A percentile compares a stretch with the other conserved stretches of the same genome.
phyloP scores from a whole-genome alignment of 2,113 vertebrate species.

The Lepus timidus region DNA sequence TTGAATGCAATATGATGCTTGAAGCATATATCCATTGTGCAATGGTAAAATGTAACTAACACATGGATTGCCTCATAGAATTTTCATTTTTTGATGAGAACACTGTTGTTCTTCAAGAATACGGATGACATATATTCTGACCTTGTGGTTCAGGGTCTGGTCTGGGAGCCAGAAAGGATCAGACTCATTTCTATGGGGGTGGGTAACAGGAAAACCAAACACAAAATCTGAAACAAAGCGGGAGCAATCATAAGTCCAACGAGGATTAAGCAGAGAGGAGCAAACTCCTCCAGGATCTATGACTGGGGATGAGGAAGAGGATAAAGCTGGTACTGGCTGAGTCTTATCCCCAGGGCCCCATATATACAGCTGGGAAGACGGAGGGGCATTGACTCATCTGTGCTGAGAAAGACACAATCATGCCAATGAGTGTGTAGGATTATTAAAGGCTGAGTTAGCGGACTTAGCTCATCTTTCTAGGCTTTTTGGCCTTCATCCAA shows the following conservation, averaged over 20 bases:
- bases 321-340: neutral
- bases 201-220: neutral
- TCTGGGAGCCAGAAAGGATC: neutral
- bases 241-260: neutral
- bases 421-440: neutral
- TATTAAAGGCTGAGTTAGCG: neutral
- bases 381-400: neutral
- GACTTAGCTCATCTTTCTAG: neutral
- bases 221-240: neutral
- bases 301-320: neutral
- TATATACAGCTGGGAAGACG: neutral
- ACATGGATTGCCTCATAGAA: neutral
- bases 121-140: neutral
- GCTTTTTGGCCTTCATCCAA: neutral
- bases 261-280: neutral
- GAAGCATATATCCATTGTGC: neutral
- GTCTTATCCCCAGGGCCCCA: neutral
- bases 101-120: neutral
- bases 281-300: neutral
- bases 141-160: neutral
- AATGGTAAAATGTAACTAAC: neutral
- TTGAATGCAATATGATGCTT: neutral
- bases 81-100: neutral
- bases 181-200: neutral
- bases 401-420: neutral